phyloP scores from a whole-genome alignment of 2,113 vertebrate genomes.

The Vireo altiloquus region DNA sequence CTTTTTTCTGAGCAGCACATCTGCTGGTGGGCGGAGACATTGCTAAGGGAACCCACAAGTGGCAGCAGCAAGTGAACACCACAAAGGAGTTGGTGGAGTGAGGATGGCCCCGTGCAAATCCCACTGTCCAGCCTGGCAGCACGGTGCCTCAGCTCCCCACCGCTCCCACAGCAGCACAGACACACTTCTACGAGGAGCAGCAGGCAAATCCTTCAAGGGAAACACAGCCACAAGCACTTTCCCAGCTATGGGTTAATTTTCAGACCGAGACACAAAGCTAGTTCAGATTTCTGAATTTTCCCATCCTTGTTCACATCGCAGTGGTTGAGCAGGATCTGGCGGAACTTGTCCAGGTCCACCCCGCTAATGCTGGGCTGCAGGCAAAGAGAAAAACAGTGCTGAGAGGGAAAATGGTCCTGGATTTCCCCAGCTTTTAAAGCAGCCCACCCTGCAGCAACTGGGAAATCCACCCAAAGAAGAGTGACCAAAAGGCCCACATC shows the following conservation, averaged over 20 bases:
- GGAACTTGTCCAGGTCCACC: constrained; percentile 88
- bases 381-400: background rate
- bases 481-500: background rate
- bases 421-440: background rate
- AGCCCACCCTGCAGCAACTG: background rate
- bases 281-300: constrained; percentile 93
- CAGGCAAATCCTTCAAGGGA: constrained; percentile 18
- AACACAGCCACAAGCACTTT: background rate
- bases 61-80: background rate
- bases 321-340: constrained; percentile 84
- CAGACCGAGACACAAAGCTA: constrained; percentile 90
- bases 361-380: constrained; percentile 87
- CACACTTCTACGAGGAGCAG: background rate
- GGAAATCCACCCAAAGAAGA: background rate
- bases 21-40: background rate
- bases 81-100: background rate
- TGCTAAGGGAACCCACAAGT: background rate
- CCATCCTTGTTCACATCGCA: constrained; percentile 94
- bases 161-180: background rate
- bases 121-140: background rate
- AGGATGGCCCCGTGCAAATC: background rate
- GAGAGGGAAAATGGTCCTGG: background rate
- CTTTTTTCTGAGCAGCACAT: background rate
- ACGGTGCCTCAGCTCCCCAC: background rate
- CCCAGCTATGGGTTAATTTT: constrained; percentile 72